Base-by-base conservation (phyloP, 1,140 invertebrate genomes). In the Oryctes rhinoceros region DNA sequence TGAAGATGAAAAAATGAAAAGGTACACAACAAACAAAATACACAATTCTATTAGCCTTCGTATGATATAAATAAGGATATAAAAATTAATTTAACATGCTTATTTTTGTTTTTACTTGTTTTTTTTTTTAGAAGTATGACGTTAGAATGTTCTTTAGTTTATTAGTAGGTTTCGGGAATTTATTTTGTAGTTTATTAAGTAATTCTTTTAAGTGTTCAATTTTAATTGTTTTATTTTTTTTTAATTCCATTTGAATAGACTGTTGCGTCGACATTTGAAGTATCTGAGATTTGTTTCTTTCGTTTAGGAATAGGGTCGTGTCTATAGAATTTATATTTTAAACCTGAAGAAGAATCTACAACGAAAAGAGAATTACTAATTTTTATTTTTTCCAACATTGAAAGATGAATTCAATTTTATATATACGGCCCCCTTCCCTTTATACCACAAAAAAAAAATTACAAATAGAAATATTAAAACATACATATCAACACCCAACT, bases 401-500 rank as follows among this genome's bases (percentile, higher is more conserved):
- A 71, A 71, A 71, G 11, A 59, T 59, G n/a, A n/a, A n/a, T n/a
- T n/a, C n/a, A 59, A 59, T 59, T 59, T 59, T 59, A 59, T 71
- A 6, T 30, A 24, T 24, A 71, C 20, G 24, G 4, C 62, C 62
- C 6, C 65, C 20, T 71, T 7, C 6, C 65, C 20, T 71, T 7
- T 24, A 71, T 71, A 71, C 11, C 35, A 35, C 9, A 71, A n/a
- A n/a, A n/a, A n/a, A n/a, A n/a, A n/a, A n/a, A n/a, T n/a, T n/a
- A n/a, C n/a, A 71, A 24, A 71, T 39, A 39, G 7, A 24, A 24
- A 71, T 71, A 71, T 71, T 71, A 35, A 15, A 59, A 59, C 7
- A 71, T 71, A 71, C 65, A 71, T 71, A 71, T 71, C 65, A 71
- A 71, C 65, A 71, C 20, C 65, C 35, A n/a, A 59, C 13, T 37